Evolutionary conservation across 2,797 vertebrate genomes (phyloP).

Genomic region (Varecia variegata): DNA sequence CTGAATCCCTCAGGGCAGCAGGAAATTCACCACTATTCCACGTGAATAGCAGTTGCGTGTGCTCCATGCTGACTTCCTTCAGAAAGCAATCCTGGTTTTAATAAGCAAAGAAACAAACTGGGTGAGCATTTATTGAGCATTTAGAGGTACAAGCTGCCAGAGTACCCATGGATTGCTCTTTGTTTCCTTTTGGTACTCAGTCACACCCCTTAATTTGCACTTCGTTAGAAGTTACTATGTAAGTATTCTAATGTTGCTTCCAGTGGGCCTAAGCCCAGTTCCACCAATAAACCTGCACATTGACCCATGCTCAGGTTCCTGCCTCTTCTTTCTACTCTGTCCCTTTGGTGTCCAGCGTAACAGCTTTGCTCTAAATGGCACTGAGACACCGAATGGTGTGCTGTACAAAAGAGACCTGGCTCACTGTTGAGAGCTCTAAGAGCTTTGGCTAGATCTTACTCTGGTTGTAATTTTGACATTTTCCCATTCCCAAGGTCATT

Average conservation of each 20-base stretch:
- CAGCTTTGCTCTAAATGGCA: background rate
- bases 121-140: background rate
- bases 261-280: background rate
- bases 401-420: background rate
- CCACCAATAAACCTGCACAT: background rate
- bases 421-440: background rate
- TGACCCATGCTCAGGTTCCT: background rate
- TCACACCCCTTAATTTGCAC: background rate
- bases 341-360: background rate
- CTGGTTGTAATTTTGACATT: background rate
- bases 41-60: background rate
- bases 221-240: background rate
- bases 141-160: background rate
- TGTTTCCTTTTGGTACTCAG: background rate
- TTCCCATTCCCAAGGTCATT: background rate
- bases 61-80: background rate
- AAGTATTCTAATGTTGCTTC: background rate
- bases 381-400: background rate
- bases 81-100: background rate
- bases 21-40: background rate
- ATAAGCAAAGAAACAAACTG: slow-evolving; percentile 8
- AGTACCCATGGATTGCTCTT: background rate
- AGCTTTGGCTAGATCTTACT: background rate
- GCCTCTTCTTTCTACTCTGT: background rate
- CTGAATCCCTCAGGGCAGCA: background rate